Base-by-base conservation (phyloP, 2,797 vertebrate species). In the Acipenser oxyrinchus region DNA sequence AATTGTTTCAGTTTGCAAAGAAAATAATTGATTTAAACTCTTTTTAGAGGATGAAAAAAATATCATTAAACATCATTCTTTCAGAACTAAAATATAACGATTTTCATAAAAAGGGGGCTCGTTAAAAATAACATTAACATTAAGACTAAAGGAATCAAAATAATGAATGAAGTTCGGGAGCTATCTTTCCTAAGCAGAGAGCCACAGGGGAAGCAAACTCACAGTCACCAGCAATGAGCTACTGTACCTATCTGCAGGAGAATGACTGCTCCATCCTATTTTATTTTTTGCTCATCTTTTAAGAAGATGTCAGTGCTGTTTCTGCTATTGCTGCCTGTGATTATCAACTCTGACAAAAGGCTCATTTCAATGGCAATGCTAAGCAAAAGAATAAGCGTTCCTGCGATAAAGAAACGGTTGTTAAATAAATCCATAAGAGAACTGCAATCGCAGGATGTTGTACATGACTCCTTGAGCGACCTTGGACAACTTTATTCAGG, bases 101-200 rank as follows among this genome's bases (percentile, higher is more conserved):
- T 96, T 88, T 80, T 75, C 92, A 96, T 96, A 93, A 89, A 80
- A 79, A 76, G 67, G 37, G 37, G 37, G 37, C 37, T 37, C 37
- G 5, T 37, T 37, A 90, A 92, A 78, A 84, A 79, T 53, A 65
- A 49, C 52, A 63, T 66, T 73, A 70, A 66, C 68, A 70, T 73
- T 73, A 70, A 65, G 55, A 48, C 79, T 77, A 79, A 77, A 76
- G 77, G 77, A 81, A 84, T 81, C 82, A 78, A 84, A 92, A 93
- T 95, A 95, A 96, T 97, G 93, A 96, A 92, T 94, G 88, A 90
- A 92, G 90, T 95, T 91, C 86, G 83, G 88, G 85, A 95, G 92
- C 92, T 94, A 95, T 94, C 92, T 91, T 90, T 85, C 86, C 90
- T 85, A 77, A 88, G 89, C 83, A 74, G 86, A 93, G 86, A 88